phyloP scores from a whole-genome alignment of 2,888 invertebrate species.

The Tortricodes alternella region DNA sequence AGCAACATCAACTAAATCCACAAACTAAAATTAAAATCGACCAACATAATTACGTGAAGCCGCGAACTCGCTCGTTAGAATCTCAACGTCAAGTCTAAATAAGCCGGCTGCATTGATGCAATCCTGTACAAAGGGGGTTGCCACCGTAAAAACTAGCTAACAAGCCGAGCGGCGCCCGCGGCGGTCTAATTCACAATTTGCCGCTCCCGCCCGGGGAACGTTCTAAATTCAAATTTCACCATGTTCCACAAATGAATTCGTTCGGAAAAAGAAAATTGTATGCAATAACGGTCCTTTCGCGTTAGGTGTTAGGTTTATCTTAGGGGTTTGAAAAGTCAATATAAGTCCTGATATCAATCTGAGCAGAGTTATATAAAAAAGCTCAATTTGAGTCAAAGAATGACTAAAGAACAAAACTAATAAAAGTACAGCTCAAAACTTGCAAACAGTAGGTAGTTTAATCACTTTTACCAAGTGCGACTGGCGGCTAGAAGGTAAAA shows the following conservation, averaged over 20 bases:
- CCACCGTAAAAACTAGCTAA: slow-evolving; percentile 71
- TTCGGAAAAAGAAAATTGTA: slow-evolving; percentile 59
- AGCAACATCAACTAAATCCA: neutral
- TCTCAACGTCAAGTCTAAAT: slow-evolving; percentile 51
- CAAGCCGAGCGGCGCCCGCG: slow-evolving; percentile 70
- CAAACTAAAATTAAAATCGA: slow-evolving; percentile 1
- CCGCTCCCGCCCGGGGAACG: slow-evolving; percentile 62
- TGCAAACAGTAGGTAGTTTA: too few relatives aligned
- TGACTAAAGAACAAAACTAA: too few relatives aligned
- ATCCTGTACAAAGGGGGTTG: slow-evolving; percentile 73
- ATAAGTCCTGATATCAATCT: too few relatives aligned
- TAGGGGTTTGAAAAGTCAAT: too few relatives aligned
- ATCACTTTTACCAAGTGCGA: too few relatives aligned
- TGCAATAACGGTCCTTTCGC: slow-evolving; percentile 20
- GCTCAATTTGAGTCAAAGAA: too few relatives aligned
- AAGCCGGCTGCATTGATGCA: slow-evolving; percentile 63
- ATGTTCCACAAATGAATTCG: slow-evolving; percentile 64
- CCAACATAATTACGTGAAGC: slow-evolving; percentile 1
- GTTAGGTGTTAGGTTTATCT: neutral
- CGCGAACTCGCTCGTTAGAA: slow-evolving; percentile 37
- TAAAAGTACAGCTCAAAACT: too few relatives aligned
- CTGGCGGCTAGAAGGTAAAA: too few relatives aligned
- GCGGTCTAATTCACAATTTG: slow-evolving; percentile 75
- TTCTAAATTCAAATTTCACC: slow-evolving; percentile 74
- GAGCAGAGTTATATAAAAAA: too few relatives aligned